A percentile compares a stretch with the other conserved stretches of the same genome.
Evolutionary conservation across 2,113 vertebrate species (phyloP).

Genomic region (Balaenoptera acutorostrata): DNA sequence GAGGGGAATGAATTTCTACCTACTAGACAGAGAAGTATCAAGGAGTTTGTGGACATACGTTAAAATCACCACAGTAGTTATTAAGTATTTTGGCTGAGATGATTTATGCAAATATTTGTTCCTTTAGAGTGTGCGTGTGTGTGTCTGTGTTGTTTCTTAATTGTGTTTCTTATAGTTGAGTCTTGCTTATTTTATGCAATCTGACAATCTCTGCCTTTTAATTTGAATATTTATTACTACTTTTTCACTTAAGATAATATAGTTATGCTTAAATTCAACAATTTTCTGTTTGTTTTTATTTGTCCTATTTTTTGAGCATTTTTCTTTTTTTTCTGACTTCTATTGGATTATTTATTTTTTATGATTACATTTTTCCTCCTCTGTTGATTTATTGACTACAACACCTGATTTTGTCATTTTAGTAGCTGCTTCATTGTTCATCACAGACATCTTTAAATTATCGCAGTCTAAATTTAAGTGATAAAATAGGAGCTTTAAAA

Average conservation of each 20-base stretch:
- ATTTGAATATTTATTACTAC: background rate
- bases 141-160: background rate
- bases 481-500: background rate
- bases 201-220: background rate
- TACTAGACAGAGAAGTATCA: background rate
- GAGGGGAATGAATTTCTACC: background rate
- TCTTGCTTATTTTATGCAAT: background rate
- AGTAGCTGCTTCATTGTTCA: background rate
- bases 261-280: background rate
- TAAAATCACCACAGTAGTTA: background rate
- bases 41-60: background rate
- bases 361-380: background rate
- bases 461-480: background rate
- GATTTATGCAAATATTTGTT: background rate
- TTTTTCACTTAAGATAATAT: background rate
- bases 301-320: background rate
- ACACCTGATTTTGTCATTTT: background rate
- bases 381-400: background rate
- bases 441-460: background rate
- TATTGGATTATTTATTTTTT: background rate
- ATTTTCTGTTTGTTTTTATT: background rate
- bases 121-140: background rate
- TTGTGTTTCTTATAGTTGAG: background rate
- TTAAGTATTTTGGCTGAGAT: background rate
- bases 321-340: background rate